These are phyloP conservation scores for Acanthococcus lagerstroemiae DNA, from an alignment of 2,888 invertebrate species.

Conservation along the genomic window DNA sequence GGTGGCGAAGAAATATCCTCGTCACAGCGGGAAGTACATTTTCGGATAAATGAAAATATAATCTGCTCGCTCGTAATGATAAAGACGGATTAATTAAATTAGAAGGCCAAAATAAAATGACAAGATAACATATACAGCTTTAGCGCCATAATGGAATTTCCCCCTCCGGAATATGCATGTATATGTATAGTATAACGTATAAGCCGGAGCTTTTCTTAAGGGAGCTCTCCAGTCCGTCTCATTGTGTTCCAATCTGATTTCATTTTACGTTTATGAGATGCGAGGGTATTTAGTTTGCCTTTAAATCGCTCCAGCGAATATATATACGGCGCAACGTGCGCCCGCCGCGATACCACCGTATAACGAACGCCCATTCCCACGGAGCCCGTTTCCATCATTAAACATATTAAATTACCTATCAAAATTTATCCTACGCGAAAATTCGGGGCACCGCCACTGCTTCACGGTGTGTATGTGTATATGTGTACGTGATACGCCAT, in stretches of 20 bases:
- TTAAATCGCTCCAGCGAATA: slow-evolving; percentile 10
- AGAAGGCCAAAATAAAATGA: slow-evolving; percentile 29
- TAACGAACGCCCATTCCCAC: background rate
- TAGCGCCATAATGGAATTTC: slow-evolving; percentile 28
- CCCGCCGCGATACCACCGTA: background rate
- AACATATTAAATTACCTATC: slow-evolving; percentile 27
- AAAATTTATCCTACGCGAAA: slow-evolving; percentile 20
- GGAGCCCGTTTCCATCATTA: slow-evolving; percentile 25
- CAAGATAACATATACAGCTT: slow-evolving; percentile 22
- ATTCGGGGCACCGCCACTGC: background rate
- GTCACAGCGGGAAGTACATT: slow-evolving; percentile 10
- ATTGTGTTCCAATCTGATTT: slow-evolving; percentile 28
- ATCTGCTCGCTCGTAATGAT: slow-evolving; percentile 27
- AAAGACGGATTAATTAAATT: slow-evolving; percentile 30
- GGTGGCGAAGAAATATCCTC: too few relatives aligned
- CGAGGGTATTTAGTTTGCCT: slow-evolving; percentile 13
- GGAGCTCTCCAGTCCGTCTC: slow-evolving; percentile 22
- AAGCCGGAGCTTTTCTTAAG: slow-evolving; percentile 17
- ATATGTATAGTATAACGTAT: too few relatives aligned
- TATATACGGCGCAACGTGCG: background rate
- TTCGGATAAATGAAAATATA: slow-evolving; percentile 23
- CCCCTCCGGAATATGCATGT: slow-evolving; percentile 15
- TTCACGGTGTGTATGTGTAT: background rate
- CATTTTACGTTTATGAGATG: slow-evolving; percentile 21
- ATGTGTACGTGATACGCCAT: slow-evolving; percentile 20